phyloP scores from a whole-genome alignment of 2,888 invertebrate species.

The Tetranychus piercei region DNA sequence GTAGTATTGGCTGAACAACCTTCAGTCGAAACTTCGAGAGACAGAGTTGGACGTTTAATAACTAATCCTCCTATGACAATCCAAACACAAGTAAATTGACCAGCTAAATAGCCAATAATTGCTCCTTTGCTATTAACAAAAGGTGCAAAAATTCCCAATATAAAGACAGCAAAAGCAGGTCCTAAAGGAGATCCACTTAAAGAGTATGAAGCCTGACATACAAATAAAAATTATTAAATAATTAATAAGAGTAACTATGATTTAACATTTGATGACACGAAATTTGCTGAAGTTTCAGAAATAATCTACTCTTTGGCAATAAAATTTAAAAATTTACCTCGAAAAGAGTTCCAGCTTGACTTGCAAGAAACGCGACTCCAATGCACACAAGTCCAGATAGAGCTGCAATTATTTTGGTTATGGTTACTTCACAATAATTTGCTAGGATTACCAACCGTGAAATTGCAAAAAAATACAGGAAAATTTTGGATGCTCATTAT shows the following conservation, averaged over 20 bases:
- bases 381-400: slow-evolving; percentile 18
- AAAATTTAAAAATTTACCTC: slow-evolving; percentile 12
- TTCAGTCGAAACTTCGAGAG: slow-evolving; percentile 14
- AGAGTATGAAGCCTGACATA: slow-evolving; percentile 16
- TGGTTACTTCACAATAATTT: too few relatives aligned
- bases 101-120: slow-evolving; percentile 12
- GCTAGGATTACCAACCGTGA: too few relatives aligned
- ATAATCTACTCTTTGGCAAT: not conserved
- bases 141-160: slow-evolving; percentile 20
- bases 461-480: too few relatives aligned
- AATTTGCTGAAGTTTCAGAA: not conserved
- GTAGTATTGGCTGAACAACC: slow-evolving; percentile 16
- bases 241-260: not conserved
- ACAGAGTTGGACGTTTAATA: slow-evolving; percentile 11
- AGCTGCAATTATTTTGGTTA: slow-evolving; percentile 19
- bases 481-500: too few relatives aligned
- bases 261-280: not conserved
- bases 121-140: slow-evolving; percentile 18
- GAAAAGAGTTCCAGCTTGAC: slow-evolving; percentile 17
- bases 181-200: slow-evolving; percentile 20
- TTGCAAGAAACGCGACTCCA: slow-evolving; percentile 18
- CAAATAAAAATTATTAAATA: not conserved
- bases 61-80: slow-evolving; percentile 16
- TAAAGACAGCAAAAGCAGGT: slow-evolving; percentile 20
- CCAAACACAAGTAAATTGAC: slow-evolving; percentile 17